These are phyloP conservation scores for Caenorhabditis wallacei DNA, from an alignment of 2,888 invertebrate species.

Conservation along the genomic window DNA sequence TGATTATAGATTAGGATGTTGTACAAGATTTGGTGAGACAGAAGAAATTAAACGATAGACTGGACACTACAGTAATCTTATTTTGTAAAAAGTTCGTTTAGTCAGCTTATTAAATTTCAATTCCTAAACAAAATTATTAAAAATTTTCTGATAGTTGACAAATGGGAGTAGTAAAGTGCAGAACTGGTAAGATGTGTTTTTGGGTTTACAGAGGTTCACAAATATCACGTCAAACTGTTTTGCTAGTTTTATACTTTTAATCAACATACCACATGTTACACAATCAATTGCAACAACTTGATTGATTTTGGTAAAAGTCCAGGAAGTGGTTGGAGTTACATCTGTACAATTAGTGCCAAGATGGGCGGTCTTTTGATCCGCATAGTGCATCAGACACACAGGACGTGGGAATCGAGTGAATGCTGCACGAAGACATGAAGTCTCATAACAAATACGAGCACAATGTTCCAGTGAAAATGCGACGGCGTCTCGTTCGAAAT, in stretches of 20 bases:
- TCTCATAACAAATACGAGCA: conserved; percentile 79
- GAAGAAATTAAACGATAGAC: neutral
- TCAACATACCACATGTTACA: conserved; percentile 78
- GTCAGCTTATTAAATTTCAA: too few relatives aligned
- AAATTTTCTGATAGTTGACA: neutral
- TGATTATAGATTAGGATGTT: neutral
- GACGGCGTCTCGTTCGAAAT: conserved; percentile 80
- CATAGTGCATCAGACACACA: conserved; percentile 80
- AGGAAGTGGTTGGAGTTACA: conserved; percentile 41
- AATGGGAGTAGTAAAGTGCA: conserved; percentile 4
- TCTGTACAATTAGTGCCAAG: conserved; percentile 64
- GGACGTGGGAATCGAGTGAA: conserved; percentile 83
- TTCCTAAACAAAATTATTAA: too few relatives aligned
- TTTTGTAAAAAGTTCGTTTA: too few relatives aligned
- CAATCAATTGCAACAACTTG: conserved; percentile 80
- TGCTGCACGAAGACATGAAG: conserved; percentile 77
- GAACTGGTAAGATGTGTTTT: neutral
- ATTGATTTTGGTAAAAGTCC: conserved; percentile 76
- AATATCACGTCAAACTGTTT: neutral
- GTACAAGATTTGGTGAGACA: neutral
- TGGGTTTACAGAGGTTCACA: conserved; percentile 1
- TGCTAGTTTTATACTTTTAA: neutral
- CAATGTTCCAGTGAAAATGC: conserved; percentile 80
- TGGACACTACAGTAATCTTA: too few relatives aligned
- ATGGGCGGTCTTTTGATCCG: conserved; percentile 58